Percentiles rank a stretch among this genome's conserved stretches.
Evolutionary conservation across 2,888 invertebrate species (phyloP).

Genomic region (Andrena hattorfiana): DNA sequence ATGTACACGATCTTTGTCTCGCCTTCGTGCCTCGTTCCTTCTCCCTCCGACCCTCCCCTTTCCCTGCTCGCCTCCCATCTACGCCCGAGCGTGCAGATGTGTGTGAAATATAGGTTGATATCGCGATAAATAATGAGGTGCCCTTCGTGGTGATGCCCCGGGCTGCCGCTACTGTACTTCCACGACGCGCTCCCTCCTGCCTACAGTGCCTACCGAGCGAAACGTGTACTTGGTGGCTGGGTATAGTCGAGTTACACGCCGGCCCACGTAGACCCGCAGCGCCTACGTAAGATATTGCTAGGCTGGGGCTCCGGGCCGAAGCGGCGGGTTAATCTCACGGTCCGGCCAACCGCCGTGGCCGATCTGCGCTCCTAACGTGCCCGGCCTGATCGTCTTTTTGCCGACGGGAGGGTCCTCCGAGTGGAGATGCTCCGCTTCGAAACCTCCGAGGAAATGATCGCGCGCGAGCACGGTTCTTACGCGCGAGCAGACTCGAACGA

Average conservation of each 20-base stretch:
- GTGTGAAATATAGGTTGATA: conserved; percentile 84
- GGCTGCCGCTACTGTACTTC: conserved; percentile 82
- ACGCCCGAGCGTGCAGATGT: conserved; percentile 61
- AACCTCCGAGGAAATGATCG: neutral
- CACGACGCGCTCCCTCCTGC: conserved; percentile 66
- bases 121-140: conserved; percentile 84
- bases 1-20: conserved; percentile 6
- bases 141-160: conserved; percentile 81
- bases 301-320: neutral
- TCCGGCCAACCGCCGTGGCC: conserved; percentile 33
- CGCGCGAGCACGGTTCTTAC: neutral
- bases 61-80: conserved; percentile 34
- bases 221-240: conserved; percentile 64
- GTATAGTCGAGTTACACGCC: conserved; percentile 34
- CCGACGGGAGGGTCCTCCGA: neutral
- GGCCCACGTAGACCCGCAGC: conserved; percentile 59
- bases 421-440: neutral
- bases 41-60: conserved; percentile 44
- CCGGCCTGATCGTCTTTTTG: neutral
- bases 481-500: neutral
- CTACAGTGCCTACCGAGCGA: conserved; percentile 54
- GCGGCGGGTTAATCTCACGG: conserved; percentile 30
- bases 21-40: neutral
- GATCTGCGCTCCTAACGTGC: conserved; percentile 8
- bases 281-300: conserved; percentile 59